Base-by-base conservation (phyloP, 2,888 invertebrate genomes). In the Acleris laterana region DNA sequence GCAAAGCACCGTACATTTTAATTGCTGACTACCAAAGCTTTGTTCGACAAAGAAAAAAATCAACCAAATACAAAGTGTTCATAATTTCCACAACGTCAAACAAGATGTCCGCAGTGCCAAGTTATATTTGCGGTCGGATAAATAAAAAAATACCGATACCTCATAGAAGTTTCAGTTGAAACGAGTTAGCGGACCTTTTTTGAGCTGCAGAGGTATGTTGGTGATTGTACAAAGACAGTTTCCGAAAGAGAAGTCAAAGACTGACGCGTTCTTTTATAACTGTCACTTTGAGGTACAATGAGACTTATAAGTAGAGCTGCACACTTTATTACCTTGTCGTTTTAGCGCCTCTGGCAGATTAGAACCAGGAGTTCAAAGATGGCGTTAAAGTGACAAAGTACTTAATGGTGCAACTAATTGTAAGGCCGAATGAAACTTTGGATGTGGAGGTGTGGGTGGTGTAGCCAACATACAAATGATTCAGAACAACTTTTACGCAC, bases 211-310 rank as follows among this genome's bases (percentile, higher is more conserved):
- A 22, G 48, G 17, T 56, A 46, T 57, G 50, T 61, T 66, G 50
- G 56, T 51, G 22, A 62, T 61, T 38, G 44, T 32, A 59, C 56
- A 64, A 64, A 68, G 65, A 62, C 51, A 48, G 56, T 74, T 77
- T 77, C 74, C 74, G 52, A 69, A 60, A 70, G 74, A 73, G 68
- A 60, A 74, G 72, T 72, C 75, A 74, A 74, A 74, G 72, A 68
- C 74, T 70, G 69, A 28, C 59, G 63, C 68, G 48, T 68, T 66
- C 55, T 56, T 69, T 71, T 63, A 66, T 38, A 38, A 13, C 13
- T 38, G 32, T 38, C 3, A 9, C 32, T 38, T 38, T 38, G 38
- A 13, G 38, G 38, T 38, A 38, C 13, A 7, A 7, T 25, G 0
- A 0, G 6, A 1, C 25, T 25, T 7, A 25, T 25, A 25, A 25